Evolutionary conservation across 2,797 vertebrate genomes (phyloP).

Genomic region (Diceros bicornis): DNA sequence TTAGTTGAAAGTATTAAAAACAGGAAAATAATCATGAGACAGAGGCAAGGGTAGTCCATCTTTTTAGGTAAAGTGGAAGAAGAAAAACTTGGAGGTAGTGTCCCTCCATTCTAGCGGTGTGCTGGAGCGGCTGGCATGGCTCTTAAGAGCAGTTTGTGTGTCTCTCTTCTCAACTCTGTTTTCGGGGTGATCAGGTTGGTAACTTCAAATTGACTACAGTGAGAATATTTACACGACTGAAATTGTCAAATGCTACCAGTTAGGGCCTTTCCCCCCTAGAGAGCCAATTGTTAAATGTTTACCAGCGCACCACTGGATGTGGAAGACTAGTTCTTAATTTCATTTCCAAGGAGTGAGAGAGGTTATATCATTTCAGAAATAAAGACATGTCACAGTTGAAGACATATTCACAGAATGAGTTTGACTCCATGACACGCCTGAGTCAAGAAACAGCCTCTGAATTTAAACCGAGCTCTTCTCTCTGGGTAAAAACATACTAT

Average conservation of each 20-base stretch:
- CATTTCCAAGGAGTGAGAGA: background rate
- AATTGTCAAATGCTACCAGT: background rate
- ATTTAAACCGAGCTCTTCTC: constrained; percentile 65
- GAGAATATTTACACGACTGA: background rate
- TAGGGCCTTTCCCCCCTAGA: background rate
- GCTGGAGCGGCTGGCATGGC: background rate
- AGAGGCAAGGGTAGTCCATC: background rate
- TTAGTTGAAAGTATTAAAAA: constrained; percentile 31
- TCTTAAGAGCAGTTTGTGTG: background rate
- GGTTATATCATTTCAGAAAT: constrained; percentile 51
- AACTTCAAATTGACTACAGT: background rate
- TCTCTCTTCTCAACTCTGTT: background rate
- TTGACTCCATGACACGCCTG: background rate
- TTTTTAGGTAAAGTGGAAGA: background rate
- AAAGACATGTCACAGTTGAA: constrained; percentile 30
- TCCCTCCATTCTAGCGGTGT: no score
- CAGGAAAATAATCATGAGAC: constrained; percentile 1
- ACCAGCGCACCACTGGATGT: background rate
- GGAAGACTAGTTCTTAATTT: background rate
- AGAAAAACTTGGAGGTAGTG: background rate
- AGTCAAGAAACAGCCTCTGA: constrained; percentile 64
- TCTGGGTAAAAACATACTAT: constrained; percentile 45
- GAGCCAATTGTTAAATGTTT: background rate
- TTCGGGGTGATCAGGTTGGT: background rate
- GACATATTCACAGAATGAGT: constrained; percentile 23